phyloP scores from a whole-genome alignment of 2,113 vertebrate genomes.

The Copsychus sechellarum region DNA sequence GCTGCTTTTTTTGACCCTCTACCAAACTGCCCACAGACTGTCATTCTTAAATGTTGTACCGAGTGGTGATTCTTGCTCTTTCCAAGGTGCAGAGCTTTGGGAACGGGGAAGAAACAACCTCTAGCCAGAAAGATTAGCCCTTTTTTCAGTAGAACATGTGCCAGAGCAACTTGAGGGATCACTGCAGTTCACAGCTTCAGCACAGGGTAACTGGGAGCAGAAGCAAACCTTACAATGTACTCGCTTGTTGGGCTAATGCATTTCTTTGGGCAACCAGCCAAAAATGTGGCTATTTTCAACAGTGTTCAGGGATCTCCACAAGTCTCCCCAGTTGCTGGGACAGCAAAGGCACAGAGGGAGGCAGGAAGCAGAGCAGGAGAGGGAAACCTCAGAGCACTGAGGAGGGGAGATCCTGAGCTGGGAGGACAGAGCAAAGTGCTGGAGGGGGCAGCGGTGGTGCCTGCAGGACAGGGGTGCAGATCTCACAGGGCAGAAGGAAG shows the following conservation, averaged over 20 bases:
- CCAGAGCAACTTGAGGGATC: not conserved
- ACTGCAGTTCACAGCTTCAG: not conserved
- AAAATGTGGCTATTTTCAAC: not conserved
- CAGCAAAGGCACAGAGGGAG: not conserved
- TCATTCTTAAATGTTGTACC: not conserved
- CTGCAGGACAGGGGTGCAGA: not conserved
- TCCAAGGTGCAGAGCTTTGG: not conserved
- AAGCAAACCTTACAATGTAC: not conserved
- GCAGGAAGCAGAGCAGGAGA: not conserved
- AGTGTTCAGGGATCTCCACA: fast-evolving
- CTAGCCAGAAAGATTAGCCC: not conserved
- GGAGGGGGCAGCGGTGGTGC: not conserved
- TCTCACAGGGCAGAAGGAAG: not conserved
- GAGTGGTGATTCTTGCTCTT: not conserved
- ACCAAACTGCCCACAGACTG: not conserved
- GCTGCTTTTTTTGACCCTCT: not conserved
- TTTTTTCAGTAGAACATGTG: not conserved
- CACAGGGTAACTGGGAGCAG: not conserved
- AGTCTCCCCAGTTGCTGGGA: not conserved
- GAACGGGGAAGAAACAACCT: not conserved
- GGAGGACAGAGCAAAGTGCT: not conserved
- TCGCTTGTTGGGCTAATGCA: not conserved
- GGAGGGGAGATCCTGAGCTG: not conserved
- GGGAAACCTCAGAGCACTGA: not conserved
- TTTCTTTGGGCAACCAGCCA: not conserved